Evolutionary conservation across 2,888 invertebrate genomes (phyloP).

Genomic region (Escarpia spicata): DNA sequence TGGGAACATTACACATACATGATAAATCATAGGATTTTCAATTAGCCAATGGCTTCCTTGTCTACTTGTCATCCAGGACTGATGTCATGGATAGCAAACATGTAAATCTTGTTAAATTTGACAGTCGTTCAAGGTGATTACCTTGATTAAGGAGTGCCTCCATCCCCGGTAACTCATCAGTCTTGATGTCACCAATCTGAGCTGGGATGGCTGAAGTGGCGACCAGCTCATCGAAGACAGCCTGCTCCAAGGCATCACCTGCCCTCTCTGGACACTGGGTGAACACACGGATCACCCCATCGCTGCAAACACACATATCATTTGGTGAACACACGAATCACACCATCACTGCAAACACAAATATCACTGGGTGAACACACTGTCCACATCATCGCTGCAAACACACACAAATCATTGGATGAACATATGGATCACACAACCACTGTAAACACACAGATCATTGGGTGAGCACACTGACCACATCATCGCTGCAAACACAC

Average conservation of each 20-base stretch:
- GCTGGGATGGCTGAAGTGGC: conserved; percentile 70
- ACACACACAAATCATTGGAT: too few relatives aligned
- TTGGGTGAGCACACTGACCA: not conserved
- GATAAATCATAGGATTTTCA: not conserved
- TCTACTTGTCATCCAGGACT: too few relatives aligned
- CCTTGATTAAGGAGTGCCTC: conserved; percentile 83
- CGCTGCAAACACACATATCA: conserved; percentile 70
- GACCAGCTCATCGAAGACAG: conserved; percentile 80
- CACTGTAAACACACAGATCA: not conserved
- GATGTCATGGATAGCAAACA: too few relatives aligned
- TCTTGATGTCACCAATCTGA: conserved; percentile 82
- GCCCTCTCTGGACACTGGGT: conserved; percentile 73
- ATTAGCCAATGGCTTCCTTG: not conserved
- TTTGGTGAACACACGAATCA: not conserved
- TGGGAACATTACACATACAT: too few relatives aligned
- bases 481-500: too few relatives aligned
- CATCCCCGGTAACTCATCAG: conserved; percentile 86
- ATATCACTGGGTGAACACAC: not conserved
- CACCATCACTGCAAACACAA: not conserved
- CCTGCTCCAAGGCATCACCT: conserved; percentile 74
- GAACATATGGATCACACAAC: too few relatives aligned
- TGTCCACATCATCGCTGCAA: not conserved
- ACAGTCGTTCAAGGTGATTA: conserved; percentile 45
- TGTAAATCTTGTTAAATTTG: not conserved
- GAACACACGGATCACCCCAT: conserved; percentile 88